Evolutionary conservation across 2,797 vertebrate species (phyloP).

Genomic region (Morus bassanus): DNA sequence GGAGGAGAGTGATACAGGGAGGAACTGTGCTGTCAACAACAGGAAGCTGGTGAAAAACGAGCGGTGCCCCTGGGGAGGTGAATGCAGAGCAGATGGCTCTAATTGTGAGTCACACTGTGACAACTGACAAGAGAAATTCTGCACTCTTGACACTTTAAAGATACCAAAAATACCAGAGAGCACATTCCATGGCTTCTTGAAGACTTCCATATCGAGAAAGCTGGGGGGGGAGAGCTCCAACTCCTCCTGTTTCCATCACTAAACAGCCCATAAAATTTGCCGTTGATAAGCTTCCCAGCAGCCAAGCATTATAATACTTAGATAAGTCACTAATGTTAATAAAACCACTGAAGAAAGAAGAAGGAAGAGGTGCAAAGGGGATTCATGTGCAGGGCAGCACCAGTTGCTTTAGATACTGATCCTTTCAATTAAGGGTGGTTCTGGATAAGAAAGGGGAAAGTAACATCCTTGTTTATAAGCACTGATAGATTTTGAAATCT

Average conservation of each 20-base stretch:
- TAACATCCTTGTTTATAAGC: constrained; percentile 66
- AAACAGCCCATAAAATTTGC: constrained; percentile 69
- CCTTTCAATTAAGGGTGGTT: constrained; percentile 37
- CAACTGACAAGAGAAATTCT: constrained; percentile 78
- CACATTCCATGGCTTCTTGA: constrained; percentile 77
- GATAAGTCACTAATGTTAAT: constrained; percentile 66
- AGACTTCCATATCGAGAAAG: constrained; percentile 71
- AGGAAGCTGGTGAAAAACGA: constrained; percentile 80
- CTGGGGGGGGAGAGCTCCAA: constrained; percentile 40
- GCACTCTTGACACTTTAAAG: constrained; percentile 77
- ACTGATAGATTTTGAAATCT: constrained; percentile 36
- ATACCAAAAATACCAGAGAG: constrained; percentile 77
- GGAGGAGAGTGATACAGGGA: constrained; percentile 74
- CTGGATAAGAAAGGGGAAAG: constrained; percentile 66
- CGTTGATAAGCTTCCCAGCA: constrained; percentile 67
- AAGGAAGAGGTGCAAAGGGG: constrained; percentile 50
- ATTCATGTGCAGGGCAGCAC: constrained; percentile 54
- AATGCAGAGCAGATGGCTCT: constrained; percentile 79
- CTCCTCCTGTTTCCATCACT: constrained; percentile 70
- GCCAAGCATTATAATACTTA: constrained; percentile 50
- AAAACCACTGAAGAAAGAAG: constrained; percentile 53
- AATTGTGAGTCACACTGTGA: constrained; percentile 79
- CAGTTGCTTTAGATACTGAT: constrained; percentile 61
- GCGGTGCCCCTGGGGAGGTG: constrained; percentile 67
- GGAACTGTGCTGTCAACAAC: constrained; percentile 82